phyloP scores from a whole-genome alignment of 2,113 vertebrate genomes.

The Fulmarus glacialis region DNA sequence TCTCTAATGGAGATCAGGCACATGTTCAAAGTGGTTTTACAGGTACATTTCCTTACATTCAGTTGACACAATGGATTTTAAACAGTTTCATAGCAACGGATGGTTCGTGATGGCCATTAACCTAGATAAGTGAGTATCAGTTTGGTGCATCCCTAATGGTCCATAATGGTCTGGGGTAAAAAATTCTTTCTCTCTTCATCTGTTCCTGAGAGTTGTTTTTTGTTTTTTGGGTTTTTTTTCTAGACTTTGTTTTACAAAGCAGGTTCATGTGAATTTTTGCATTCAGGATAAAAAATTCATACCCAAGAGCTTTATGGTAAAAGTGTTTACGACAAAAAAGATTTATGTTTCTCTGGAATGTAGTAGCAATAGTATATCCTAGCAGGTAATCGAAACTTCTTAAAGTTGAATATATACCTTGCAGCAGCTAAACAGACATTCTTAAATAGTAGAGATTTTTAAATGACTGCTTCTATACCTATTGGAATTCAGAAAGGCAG shows the following conservation, averaged over 20 bases:
- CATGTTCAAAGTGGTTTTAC: slow-evolving; percentile 6
- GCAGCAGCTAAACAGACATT: neutral
- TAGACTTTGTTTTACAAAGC: neutral
- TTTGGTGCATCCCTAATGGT: slow-evolving; percentile 17
- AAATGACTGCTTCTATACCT: neutral
- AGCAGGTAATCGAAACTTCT: neutral
- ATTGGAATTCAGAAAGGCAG: neutral
- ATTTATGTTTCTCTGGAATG: neutral
- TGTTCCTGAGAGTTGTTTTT: neutral
- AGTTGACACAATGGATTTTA: slow-evolving; percentile 49
- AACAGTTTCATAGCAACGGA: slow-evolving; percentile 53
- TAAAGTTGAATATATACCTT: neutral
- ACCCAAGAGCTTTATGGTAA: neutral
- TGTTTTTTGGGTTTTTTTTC: neutral
- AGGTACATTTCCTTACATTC: slow-evolving; percentile 46
- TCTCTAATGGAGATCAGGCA: slow-evolving; percentile 5
- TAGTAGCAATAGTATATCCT: neutral
- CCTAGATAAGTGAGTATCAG: slow-evolving; percentile 4
- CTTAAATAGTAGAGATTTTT: neutral
- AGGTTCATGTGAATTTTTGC: neutral
- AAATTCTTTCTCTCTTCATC: slow-evolving; percentile 1
- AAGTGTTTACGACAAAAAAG: neutral
- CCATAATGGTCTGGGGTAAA: neutral
- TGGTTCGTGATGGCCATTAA: slow-evolving; percentile 36
- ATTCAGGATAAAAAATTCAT: neutral